These are phyloP conservation scores for Alces alces DNA, from an alignment of 2,113 vertebrate species.

Conservation along the genomic window DNA sequence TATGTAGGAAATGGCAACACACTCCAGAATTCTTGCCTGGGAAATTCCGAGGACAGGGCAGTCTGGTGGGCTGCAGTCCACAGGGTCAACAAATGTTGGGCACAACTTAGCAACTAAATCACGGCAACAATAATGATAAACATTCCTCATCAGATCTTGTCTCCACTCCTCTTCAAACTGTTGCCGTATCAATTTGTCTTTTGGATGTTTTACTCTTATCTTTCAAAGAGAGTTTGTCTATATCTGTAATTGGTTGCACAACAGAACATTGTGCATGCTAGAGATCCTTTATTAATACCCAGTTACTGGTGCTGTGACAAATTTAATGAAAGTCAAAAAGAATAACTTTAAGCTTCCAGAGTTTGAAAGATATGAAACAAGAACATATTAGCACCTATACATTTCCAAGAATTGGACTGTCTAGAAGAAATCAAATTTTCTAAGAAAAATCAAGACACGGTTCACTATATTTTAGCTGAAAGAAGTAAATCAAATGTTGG, in stretches of 20 bases:
- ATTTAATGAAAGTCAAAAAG: slow-evolving; percentile 90
- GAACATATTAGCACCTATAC: slow-evolving; percentile 87
- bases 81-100: neutral
- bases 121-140: slow-evolving; percentile 72
- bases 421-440: slow-evolving; percentile 91
- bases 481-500: slow-evolving; percentile 87
- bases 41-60: neutral
- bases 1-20: slow-evolving; percentile 59
- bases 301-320: slow-evolving; percentile 87
- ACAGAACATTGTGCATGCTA: slow-evolving; percentile 88
- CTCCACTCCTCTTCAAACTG: slow-evolving; percentile 91
- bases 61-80: neutral
- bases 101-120: neutral
- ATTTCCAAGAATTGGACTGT: slow-evolving; percentile 91
- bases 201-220: slow-evolving; percentile 90
- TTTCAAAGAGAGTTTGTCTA: slow-evolving; percentile 90
- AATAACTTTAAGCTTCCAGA: slow-evolving; percentile 92
- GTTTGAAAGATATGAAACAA: slow-evolving; percentile 90
- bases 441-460: slow-evolving; percentile 90
- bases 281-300: slow-evolving; percentile 88
- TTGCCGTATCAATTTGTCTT: slow-evolving; percentile 81
- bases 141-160: slow-evolving; percentile 92
- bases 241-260: slow-evolving; percentile 87
- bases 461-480: slow-evolving; percentile 87
- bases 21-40: neutral